phyloP scores from a whole-genome alignment of 2,888 invertebrate species.

The Tineola bisselliella region DNA sequence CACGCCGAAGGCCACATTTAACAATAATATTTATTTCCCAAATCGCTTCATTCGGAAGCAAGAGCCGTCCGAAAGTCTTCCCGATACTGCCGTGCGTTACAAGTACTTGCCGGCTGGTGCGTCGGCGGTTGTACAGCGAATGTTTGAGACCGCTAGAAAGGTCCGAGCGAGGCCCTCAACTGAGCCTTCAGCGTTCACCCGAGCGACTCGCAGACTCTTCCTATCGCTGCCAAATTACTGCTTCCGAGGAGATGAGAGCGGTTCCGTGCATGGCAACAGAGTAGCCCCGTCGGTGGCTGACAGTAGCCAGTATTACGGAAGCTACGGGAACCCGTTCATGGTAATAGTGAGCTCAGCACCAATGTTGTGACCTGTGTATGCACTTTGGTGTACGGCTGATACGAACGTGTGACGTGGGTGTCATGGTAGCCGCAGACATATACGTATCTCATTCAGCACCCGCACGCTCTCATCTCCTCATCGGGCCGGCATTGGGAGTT shows the following conservation, averaged over 20 bases:
- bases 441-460: not conserved
- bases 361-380: too few relatives aligned
- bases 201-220: slow-evolving; percentile 22
- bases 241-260: slow-evolving; percentile 36
- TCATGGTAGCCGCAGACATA: slow-evolving; percentile 21
- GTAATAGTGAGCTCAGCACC: too few relatives aligned
- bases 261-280: slow-evolving; percentile 22
- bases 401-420: not conserved
- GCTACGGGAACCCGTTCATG: slow-evolving; percentile 50
- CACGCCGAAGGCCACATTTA: too few relatives aligned
- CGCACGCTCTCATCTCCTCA: slow-evolving; percentile 15
- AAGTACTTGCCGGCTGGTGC: slow-evolving; percentile 41
- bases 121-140: slow-evolving; percentile 30
- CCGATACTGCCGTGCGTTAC: slow-evolving; percentile 30
- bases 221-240: slow-evolving; percentile 37
- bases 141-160: slow-evolving; percentile 29
- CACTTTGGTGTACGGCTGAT: slow-evolving; percentile 26
- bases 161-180: slow-evolving; percentile 21
- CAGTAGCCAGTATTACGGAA: slow-evolving; percentile 39
- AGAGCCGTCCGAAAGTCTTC: slow-evolving; percentile 7
- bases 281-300: slow-evolving; percentile 41
- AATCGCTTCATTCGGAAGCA: not conserved
- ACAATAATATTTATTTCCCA: not conserved
- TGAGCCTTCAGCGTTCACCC: slow-evolving; percentile 19
- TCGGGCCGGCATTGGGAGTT: not conserved